These are phyloP conservation scores for Teinopalpus imperialis DNA, from an alignment of 2,888 invertebrate genomes.

Conservation along the genomic window DNA sequence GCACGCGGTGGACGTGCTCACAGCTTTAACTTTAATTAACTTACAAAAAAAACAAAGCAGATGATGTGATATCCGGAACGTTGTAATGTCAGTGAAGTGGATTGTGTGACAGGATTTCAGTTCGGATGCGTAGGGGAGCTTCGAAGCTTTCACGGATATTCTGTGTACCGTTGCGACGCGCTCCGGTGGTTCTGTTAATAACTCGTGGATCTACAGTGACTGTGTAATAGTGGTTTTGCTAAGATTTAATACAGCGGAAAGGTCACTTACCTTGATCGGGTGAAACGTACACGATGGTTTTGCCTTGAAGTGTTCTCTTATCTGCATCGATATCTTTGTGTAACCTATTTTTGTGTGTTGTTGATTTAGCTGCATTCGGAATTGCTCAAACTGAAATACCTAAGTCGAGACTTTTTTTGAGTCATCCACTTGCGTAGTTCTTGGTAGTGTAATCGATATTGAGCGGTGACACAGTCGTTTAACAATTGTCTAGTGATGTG, in stretches of 20 bases:
- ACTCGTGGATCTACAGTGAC: conserved; percentile 69
- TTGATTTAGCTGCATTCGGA: conserved; percentile 21
- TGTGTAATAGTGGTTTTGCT: conserved; percentile 67
- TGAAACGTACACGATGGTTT: conserved; percentile 39
- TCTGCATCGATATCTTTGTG: conserved; percentile 22
- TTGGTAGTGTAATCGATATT: conserved; percentile 11
- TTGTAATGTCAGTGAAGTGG: conserved; percentile 29
- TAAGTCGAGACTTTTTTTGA: neutral
- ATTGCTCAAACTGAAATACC: conserved; percentile 1
- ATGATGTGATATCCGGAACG: conserved; percentile 30
- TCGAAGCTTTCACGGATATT: conserved; percentile 46
- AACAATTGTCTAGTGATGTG: neutral
- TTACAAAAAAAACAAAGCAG: conserved; percentile 26
- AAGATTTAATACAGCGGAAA: conserved; percentile 72
- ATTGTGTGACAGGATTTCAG: conserved; percentile 42
- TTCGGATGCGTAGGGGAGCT: conserved; percentile 42
- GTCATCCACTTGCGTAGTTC: conserved; percentile 3
- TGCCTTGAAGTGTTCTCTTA: conserved; percentile 29
- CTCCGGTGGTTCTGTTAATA: conserved; percentile 74
- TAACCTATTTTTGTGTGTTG: conserved; percentile 25
- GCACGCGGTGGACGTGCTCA: conserved; percentile 46
- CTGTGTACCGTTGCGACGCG: conserved; percentile 71
- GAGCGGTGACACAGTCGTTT: neutral
- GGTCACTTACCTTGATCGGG: conserved; percentile 76
- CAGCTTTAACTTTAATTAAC: conserved; percentile 7